phyloP scores from a whole-genome alignment of 2,888 invertebrate genomes.

The Laspeyria flexula region DNA sequence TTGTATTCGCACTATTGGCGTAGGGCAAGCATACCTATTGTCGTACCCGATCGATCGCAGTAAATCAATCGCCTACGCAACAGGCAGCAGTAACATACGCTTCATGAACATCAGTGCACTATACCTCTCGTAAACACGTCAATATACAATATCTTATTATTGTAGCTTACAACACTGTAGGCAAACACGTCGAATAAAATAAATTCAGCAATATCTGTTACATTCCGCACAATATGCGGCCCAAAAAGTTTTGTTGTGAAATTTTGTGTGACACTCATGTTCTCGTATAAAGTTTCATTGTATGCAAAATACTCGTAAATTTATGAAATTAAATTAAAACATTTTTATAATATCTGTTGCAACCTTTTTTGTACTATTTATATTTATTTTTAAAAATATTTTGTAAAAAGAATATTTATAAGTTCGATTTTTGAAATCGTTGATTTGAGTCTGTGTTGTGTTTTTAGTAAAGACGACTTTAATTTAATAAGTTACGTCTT shows the following conservation, averaged over 20 bases:
- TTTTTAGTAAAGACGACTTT: too few relatives aligned
- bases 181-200: slow-evolving; percentile 69
- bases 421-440: too few relatives aligned
- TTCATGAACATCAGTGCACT: slow-evolving; percentile 39
- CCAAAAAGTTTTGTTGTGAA: slow-evolving; percentile 18
- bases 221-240: slow-evolving; percentile 30
- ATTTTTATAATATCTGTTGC: neutral
- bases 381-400: too few relatives aligned
- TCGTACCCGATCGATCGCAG: slow-evolving; percentile 46
- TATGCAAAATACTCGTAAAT: neutral
- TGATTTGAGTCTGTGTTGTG: too few relatives aligned
- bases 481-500: too few relatives aligned
- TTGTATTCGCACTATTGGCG: slow-evolving; percentile 23
- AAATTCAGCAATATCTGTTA: slow-evolving; percentile 52
- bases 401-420: too few relatives aligned
- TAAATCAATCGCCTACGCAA: slow-evolving; percentile 78
- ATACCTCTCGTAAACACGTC: slow-evolving; percentile 57
- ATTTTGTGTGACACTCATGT: slow-evolving; percentile 25
- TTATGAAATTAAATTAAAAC: neutral
- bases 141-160: slow-evolving; percentile 47
- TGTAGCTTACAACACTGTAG: slow-evolving; percentile 28
- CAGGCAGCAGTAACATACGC: slow-evolving; percentile 46
- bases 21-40: slow-evolving; percentile 44
- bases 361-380: too few relatives aligned
- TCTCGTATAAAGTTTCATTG: neutral